phyloP scores from a whole-genome alignment of 2,113 vertebrate genomes.

The Alouatta palliata region DNA sequence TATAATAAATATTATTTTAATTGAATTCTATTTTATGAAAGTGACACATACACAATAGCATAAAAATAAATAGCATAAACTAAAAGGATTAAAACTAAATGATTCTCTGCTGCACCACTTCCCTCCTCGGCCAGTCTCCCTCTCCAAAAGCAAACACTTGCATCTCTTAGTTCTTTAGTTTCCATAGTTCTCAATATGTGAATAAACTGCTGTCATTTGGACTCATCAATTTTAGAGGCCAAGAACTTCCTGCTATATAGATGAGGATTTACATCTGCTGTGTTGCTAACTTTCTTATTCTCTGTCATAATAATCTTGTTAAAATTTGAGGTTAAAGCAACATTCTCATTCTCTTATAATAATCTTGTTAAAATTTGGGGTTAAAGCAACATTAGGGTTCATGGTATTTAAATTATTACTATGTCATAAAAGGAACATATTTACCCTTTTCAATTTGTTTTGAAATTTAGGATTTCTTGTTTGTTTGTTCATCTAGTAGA shows the following conservation, averaged over 20 bases:
- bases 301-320: background rate
- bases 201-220: too few species aligned
- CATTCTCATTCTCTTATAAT: background rate
- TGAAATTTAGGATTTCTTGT: background rate
- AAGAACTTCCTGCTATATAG: too few species aligned
- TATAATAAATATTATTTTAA: background rate
- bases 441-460: background rate
- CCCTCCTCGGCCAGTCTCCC: fast-evolving
- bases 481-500: background rate
- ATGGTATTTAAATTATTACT: background rate
- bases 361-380: background rate
- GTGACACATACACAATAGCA: background rate
- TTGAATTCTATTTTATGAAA: background rate
- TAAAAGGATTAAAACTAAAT: background rate
- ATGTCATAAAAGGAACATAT: fast-evolving
- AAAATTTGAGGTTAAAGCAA: background rate
- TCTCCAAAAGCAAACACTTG: background rate
- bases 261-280: too few species aligned
- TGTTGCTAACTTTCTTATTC: background rate
- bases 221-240: background rate
- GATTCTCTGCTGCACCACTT: background rate
- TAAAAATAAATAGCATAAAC: background rate
- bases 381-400: background rate
- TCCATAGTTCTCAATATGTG: background rate
- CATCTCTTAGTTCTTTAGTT: background rate